phyloP scores from a whole-genome alignment of 1,140 invertebrate genomes.

The Trachymyrmex cornetzi region DNA sequence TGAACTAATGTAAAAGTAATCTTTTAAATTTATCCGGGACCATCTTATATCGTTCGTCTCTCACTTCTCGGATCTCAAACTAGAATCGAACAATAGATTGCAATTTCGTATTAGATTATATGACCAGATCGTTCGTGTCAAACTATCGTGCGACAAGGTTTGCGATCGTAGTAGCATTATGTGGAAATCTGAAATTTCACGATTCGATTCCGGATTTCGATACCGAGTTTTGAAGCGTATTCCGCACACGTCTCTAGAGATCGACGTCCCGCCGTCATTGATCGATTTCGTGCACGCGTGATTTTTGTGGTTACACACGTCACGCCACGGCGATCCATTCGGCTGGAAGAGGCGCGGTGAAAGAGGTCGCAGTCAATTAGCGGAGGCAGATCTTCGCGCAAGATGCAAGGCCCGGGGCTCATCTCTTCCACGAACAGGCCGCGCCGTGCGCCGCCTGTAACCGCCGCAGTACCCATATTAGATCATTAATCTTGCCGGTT shows the following conservation, averaged over 20 bases:
- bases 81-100: neutral
- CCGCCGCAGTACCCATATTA: conserved; percentile 31
- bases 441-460: conserved; percentile 29
- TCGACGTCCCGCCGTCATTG: neutral
- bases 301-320: conserved; percentile 54
- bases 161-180: neutral
- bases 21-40: conserved; percentile 8
- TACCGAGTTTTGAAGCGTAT: neutral
- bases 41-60: conserved; percentile 1
- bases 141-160: neutral
- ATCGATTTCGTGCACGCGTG: conserved; percentile 45
- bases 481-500: conserved; percentile 69
- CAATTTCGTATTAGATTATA: neutral
- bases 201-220: neutral
- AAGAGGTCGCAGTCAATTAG: conserved; percentile 69
- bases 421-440: conserved; percentile 53
- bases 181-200: conserved; percentile 7
- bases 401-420: conserved; percentile 65
- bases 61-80: neutral
- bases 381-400: conserved; percentile 61
- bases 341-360: conserved; percentile 21
- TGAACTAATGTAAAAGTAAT: conserved; percentile 41
- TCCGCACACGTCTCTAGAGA: neutral
- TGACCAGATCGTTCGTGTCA: neutral
- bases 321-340: conserved; percentile 46